Evolutionary conservation across 2,888 invertebrate species (phyloP).

Genomic region (Sialis fuliginosa): DNA sequence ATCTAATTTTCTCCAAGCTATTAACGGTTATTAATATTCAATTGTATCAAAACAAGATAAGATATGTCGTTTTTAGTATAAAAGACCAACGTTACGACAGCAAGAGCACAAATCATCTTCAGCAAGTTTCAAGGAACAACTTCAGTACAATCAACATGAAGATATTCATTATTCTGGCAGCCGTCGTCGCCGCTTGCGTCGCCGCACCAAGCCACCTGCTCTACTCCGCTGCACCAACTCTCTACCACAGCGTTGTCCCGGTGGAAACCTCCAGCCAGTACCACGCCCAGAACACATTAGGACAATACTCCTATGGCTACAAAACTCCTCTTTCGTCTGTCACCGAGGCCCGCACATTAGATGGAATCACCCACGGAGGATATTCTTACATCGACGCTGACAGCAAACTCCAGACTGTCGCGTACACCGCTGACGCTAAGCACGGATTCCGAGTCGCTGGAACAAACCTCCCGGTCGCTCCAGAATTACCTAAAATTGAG

Average conservation of each 20-base stretch:
- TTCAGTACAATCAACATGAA: neutral
- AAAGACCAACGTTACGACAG: too few relatives aligned
- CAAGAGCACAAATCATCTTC: too few relatives aligned
- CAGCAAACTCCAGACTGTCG: constrained; percentile 37
- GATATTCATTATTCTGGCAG: neutral
- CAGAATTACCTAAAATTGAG: constrained; percentile 18
- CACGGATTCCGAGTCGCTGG: constrained; percentile 42
- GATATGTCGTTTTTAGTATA: too few relatives aligned
- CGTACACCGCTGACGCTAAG: constrained; percentile 34
- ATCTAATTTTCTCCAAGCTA: too few relatives aligned
- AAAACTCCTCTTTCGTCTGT: constrained; percentile 38
- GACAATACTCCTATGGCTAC: constrained; percentile 44
- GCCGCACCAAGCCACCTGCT: neutral
- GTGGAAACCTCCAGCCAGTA: constrained; percentile 21
- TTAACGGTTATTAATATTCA: too few relatives aligned
- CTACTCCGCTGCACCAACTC: neutral
- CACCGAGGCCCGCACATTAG: constrained; percentile 34
- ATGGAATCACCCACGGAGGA: constrained; percentile 40
- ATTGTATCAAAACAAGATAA: too few relatives aligned
- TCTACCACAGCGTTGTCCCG: constrained; percentile 4
- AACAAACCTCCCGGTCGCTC: constrained; percentile 33
- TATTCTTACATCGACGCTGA: constrained; percentile 42
- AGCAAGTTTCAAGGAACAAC: too few relatives aligned
- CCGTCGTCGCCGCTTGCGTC: neutral
- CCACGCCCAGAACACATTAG: constrained; percentile 40